Evolutionary conservation across 2,113 vertebrate species (phyloP).

Genomic region (Thamnaconus septentrionalis): DNA sequence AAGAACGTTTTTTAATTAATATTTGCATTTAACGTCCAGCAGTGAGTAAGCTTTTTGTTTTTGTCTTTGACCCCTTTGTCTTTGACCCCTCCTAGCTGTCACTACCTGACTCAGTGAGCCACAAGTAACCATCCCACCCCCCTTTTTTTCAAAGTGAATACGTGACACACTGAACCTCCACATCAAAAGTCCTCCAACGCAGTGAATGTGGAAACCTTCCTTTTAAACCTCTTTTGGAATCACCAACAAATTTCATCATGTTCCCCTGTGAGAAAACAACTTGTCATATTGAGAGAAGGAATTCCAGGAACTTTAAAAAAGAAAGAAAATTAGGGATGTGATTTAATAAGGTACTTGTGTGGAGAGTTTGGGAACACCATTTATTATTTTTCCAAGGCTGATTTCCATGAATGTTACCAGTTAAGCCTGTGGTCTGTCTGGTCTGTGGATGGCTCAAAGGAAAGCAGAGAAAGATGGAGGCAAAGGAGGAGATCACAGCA

Average conservation of each 20-base stretch:
- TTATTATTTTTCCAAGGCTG: slow-evolving; percentile 29
- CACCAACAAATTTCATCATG: slow-evolving; percentile 14
- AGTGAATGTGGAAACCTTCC: slow-evolving; percentile 5
- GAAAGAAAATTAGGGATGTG: slow-evolving; percentile 13
- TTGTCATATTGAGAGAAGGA: slow-evolving; percentile 22
- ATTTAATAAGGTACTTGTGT: slow-evolving; percentile 3
- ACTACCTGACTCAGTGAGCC: slow-evolving; percentile 10
- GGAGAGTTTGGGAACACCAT: slow-evolving; percentile 6
- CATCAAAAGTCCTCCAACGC: slow-evolving; percentile 3
- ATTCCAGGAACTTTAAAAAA: slow-evolving; percentile 22
- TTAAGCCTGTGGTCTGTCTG: slow-evolving; percentile 44
- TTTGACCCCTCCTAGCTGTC: slow-evolving; percentile 28
- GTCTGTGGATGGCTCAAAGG: slow-evolving; percentile 20
- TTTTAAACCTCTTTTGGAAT: slow-evolving; percentile 36
- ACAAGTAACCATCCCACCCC: slow-evolving; percentile 7
- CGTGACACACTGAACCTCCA: slow-evolving; percentile 43
- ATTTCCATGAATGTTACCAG: slow-evolving; percentile 31
- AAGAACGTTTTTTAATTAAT: no score
- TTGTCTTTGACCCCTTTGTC: no score
- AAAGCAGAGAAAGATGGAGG: neutral
- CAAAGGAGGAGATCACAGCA: neutral
- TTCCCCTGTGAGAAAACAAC: slow-evolving; percentile 16
- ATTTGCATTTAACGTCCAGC: no score
- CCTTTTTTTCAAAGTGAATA: slow-evolving; percentile 19
- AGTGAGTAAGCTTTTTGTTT: no score